A percentile compares a stretch with the other conserved stretches of the same genome.
phyloP scores from a whole-genome alignment of 2,797 vertebrate genomes.

The Myotis daubentonii region DNA sequence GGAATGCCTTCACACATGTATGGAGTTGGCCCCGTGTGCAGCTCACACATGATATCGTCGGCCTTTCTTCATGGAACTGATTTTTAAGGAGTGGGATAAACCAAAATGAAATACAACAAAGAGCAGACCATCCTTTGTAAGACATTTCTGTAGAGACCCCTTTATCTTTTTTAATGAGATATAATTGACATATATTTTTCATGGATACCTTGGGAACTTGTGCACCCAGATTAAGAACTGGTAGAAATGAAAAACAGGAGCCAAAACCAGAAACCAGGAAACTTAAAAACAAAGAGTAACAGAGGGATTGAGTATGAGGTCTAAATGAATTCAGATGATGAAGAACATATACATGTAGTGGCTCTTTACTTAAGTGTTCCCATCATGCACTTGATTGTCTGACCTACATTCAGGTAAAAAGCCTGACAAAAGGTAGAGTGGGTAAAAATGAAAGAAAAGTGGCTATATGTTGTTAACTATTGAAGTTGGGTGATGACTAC shows the following conservation, averaged over 20 bases:
- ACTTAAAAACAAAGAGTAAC: slow-evolving; percentile 6
- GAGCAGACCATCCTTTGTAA: slow-evolving; percentile 67
- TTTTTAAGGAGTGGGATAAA: slow-evolving; percentile 59
- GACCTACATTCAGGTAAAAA: slow-evolving; percentile 6
- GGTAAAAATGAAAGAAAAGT: slow-evolving; percentile 38
- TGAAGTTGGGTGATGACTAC: neutral
- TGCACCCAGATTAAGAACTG: neutral
- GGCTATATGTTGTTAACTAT: neutral
- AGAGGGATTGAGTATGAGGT: neutral
- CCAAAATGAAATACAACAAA: slow-evolving; percentile 50
- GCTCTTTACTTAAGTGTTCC: neutral
- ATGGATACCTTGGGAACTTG: neutral
- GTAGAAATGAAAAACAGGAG: neutral
- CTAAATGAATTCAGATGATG: slow-evolving; percentile 21
- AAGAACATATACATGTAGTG: neutral
- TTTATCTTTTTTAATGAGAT: neutral
- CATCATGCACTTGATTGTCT: neutral
- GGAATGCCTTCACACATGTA: neutral
- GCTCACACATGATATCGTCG: slow-evolving; percentile 57
- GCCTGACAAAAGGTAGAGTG: neutral
- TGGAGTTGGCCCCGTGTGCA: neutral
- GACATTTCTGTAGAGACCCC: slow-evolving; percentile 60
- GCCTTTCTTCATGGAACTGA: slow-evolving; percentile 64
- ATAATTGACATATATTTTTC: neutral
- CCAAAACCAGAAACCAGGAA: slow-evolving; percentile 6